A percentile compares a stretch with the other conserved stretches of the same genome.
Evolutionary conservation across 2,888 invertebrate genomes (phyloP).

Genomic region (Meandrusa payeni): DNA sequence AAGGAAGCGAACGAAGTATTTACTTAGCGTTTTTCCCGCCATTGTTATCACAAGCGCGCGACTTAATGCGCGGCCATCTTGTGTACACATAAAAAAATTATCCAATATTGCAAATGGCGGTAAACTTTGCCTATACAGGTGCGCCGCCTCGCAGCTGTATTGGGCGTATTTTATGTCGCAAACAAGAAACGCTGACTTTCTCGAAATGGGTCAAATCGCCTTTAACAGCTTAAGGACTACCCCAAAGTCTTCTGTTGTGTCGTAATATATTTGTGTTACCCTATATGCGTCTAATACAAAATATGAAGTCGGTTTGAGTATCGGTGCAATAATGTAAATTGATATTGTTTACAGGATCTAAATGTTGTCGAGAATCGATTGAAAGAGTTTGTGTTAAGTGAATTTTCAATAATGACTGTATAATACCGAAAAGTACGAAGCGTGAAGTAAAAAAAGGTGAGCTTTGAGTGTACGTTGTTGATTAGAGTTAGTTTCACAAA

Average conservation of each 20-base stretch:
- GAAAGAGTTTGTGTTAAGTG: too few relatives aligned
- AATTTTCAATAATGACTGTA: too few relatives aligned
- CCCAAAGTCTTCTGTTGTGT: slow-evolving; percentile 4
- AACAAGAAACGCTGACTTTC: slow-evolving; percentile 5
- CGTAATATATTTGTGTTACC: slow-evolving; percentile 10
- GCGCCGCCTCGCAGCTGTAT: slow-evolving; percentile 16
- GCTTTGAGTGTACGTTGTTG: too few relatives aligned
- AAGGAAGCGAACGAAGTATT: slow-evolving; percentile 15
- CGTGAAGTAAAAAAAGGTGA: too few relatives aligned
- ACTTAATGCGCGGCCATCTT: slow-evolving; percentile 21
- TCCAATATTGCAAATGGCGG: slow-evolving; percentile 24
- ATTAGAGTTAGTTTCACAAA: too few relatives aligned
- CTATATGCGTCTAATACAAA: too few relatives aligned
- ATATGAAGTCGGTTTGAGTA: too few relatives aligned
- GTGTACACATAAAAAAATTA: slow-evolving; percentile 23
- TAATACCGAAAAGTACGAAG: too few relatives aligned
- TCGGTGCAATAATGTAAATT: too few relatives aligned
- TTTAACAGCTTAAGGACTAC: slow-evolving; percentile 7
- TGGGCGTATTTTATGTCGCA: slow-evolving; percentile 18
- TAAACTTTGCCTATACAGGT: slow-evolving; percentile 22
- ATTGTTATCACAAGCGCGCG: slow-evolving; percentile 19
- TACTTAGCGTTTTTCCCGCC: slow-evolving; percentile 17
- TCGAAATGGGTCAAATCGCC: slow-evolving; percentile 13
- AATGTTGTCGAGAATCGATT: too few relatives aligned
- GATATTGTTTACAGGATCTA: too few relatives aligned